A percentile compares a stretch with the other conserved stretches of the same genome.
phyloP scores from a whole-genome alignment of 2,113 vertebrate genomes.

The Meleagris gallopavo region DNA sequence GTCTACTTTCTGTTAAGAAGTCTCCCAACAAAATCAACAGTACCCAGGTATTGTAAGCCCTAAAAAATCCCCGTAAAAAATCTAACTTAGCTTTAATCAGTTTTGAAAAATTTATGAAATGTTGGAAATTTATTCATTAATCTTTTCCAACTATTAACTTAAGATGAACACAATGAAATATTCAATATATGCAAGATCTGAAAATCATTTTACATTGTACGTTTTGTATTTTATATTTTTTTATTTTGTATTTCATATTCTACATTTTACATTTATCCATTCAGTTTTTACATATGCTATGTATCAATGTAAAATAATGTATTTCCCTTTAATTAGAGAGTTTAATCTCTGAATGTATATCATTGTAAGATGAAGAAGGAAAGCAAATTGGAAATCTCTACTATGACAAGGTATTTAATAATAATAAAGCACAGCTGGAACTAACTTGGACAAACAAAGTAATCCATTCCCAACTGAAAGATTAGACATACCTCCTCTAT shows the following conservation, averaged over 20 bases:
- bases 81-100: not conserved
- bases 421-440: not conserved
- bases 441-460: not conserved
- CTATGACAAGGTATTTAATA: not conserved
- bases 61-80: not conserved
- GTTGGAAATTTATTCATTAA: not conserved
- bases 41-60: not conserved
- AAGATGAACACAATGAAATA: not conserved
- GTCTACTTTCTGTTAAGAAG: not conserved
- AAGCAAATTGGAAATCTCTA: not conserved
- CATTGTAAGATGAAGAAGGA: not conserved
- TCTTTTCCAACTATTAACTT: not conserved
- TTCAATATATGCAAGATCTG: not conserved
- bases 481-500: not conserved
- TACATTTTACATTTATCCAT: not conserved
- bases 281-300: not conserved
- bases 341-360: not conserved
- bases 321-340: not conserved
- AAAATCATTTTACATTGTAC: not conserved
- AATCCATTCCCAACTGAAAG: not conserved
- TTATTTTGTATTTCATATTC: no score
- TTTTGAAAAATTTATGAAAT: not conserved
- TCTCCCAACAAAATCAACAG: not conserved
- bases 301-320: not conserved
- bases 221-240: no score